A percentile compares a stretch with the other conserved stretches of the same genome.
Evolutionary conservation across 1,140 invertebrate genomes (phyloP).

Genomic region (Drosophila bifasciata): DNA sequence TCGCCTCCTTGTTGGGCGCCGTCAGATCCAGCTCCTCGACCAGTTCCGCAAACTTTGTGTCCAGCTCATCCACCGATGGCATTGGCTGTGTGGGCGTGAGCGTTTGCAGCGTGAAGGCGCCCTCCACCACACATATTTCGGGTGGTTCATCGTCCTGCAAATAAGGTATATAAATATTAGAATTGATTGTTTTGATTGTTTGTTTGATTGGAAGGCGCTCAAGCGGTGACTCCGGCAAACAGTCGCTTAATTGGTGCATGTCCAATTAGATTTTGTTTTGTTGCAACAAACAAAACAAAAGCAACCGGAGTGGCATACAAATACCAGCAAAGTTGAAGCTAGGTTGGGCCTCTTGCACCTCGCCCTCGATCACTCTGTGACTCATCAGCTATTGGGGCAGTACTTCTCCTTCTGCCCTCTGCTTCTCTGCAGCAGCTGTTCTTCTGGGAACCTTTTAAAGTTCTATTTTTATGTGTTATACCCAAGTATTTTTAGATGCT

Average conservation of each 20-base stretch:
- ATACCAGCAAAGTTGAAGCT: no score
- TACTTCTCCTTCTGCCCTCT: no score
- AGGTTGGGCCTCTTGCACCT: neutral
- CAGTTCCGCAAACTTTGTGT: slow-evolving; percentile 96
- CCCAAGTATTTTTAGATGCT: no score
- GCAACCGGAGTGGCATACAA: no score
- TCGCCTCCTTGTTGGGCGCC: slow-evolving; percentile 95
- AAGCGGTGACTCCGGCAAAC: slow-evolving; percentile 4
- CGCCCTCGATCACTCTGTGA: no score
- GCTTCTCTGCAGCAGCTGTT: no score
- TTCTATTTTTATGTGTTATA: no score
- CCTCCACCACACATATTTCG: slow-evolving; percentile 95
- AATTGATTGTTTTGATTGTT: slow-evolving; percentile 10
- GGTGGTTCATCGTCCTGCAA: slow-evolving; percentile 94
- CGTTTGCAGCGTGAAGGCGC: slow-evolving; percentile 92
- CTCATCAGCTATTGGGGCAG: no score
- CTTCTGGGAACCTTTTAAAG: no score
- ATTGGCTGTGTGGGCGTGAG: slow-evolving; percentile 95
- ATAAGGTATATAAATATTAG: neutral
- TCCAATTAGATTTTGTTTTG: slow-evolving; percentile 52
- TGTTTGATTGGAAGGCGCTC: neutral
- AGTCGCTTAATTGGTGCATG: slow-evolving; percentile 54
- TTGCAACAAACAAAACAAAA: no score
- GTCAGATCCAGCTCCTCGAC: slow-evolving; percentile 97
- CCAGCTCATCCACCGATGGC: slow-evolving; percentile 95